phyloP scores from a whole-genome alignment of 2,797 vertebrate species.

The Hydrolagus colliei region DNA sequence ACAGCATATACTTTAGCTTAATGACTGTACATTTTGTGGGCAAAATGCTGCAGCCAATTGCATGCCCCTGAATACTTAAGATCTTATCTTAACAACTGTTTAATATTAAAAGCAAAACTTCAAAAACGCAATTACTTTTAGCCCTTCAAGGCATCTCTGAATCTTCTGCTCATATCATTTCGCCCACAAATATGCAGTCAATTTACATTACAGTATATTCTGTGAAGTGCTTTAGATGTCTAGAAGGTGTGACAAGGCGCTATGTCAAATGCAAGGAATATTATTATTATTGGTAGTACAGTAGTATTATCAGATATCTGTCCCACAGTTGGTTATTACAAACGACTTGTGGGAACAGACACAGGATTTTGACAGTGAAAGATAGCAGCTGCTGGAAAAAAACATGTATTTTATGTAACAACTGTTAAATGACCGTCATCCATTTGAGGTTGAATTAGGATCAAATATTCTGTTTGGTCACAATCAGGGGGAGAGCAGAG shows the following conservation, averaged over 20 bases:
- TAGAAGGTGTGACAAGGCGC: no score
- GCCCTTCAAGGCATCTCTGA: not conserved
- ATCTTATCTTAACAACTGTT: no score
- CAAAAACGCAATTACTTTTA: not conserved
- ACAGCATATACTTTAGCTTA: no score
- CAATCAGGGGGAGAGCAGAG: not conserved
- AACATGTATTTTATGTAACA: constrained; percentile 59
- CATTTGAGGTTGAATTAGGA: constrained; percentile 64
- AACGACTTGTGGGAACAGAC: constrained; percentile 36
- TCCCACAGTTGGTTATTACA: not conserved
- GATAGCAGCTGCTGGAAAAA: constrained; percentile 68
- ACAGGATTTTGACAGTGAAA: constrained; percentile 59
- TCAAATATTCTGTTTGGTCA: constrained; percentile 68
- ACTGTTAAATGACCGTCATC: constrained; percentile 62
- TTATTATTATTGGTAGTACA: no score
- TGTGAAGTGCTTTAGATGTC: no score
- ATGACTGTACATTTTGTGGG: no score
- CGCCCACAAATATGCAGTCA: no score
- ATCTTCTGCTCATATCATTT: no score
- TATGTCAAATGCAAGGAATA: no score
- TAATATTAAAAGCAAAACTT: not conserved
- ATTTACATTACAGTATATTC: no score
- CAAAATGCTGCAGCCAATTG: no score
- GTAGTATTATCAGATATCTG: not conserved
- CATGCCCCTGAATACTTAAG: not conserved